Evolutionary conservation across 1,140 invertebrate genomes (phyloP).

Genomic region (Cherax destructor): DNA sequence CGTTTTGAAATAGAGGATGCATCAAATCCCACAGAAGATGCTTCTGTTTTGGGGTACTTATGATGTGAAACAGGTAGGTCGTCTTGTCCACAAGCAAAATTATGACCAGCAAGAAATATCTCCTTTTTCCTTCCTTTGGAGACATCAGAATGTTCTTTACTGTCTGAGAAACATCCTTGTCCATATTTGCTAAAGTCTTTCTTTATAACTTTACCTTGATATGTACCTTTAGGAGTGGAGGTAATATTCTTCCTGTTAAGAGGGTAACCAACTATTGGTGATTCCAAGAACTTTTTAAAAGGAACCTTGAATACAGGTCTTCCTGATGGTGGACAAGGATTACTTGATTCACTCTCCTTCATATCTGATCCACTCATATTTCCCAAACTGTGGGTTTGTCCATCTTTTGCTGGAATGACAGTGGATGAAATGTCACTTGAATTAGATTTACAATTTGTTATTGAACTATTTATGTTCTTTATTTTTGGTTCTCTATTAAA

Average conservation of each 20-base stretch:
- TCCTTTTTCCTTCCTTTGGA: background rate
- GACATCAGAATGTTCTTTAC: background rate
- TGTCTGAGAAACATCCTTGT: background rate
- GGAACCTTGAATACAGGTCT: conserved; percentile 24
- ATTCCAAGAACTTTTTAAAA: conserved; percentile 18
- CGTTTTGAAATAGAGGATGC: background rate
- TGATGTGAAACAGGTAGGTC: background rate
- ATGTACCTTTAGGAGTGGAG: conserved; percentile 27
- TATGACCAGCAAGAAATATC: background rate
- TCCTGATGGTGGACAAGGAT: background rate
- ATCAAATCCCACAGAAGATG: too few relatives aligned
- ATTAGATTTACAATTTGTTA: background rate
- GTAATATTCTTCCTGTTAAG: conserved; percentile 16
- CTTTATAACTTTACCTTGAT: background rate
- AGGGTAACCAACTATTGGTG: conserved; percentile 21
- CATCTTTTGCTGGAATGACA: background rate
- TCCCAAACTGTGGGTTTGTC: background rate
- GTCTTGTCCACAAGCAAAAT: background rate
- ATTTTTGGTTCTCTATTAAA: background rate
- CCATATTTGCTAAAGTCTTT: conserved; percentile 12
- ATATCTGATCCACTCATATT: too few relatives aligned
- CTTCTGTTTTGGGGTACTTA: background rate
- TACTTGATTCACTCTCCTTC: background rate
- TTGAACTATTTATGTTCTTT: background rate
- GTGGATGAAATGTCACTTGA: background rate